Conservation (phyloP, 1,140 invertebrate genomes). For the Pemphigus obesinymphae region DNA sequence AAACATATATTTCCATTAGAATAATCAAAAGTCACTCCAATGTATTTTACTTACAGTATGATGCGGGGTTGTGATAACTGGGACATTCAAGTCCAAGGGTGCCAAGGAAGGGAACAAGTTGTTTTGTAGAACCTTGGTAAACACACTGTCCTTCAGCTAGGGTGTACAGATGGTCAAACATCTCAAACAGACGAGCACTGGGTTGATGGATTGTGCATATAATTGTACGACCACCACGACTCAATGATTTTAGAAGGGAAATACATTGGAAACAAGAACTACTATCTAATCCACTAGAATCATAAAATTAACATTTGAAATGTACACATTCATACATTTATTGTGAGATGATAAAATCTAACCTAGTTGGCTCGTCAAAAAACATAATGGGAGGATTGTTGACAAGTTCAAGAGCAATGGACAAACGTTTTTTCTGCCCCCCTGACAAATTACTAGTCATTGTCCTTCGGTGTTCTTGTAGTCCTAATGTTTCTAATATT, state of each 20-base stretch:
- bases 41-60: constrained; percentile 69
- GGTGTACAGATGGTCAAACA: constrained; percentile 92
- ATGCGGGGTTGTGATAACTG: constrained; percentile 90
- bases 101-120: constrained; percentile 76
- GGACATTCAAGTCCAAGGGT: constrained; percentile 78
- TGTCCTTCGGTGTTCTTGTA: constrained; percentile 79
- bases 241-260: constrained; percentile 71
- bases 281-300: constrained; percentile 81
- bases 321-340: background rate
- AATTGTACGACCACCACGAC: constrained; percentile 81
- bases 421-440: constrained; percentile 92
- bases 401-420: constrained; percentile 91
- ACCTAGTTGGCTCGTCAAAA: constrained; percentile 93
- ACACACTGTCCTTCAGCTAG: constrained; percentile 81
- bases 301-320: constrained; percentile 35
- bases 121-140: constrained; percentile 71
- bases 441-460: constrained; percentile 87
- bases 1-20: constrained; percentile 23
- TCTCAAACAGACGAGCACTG: constrained; percentile 88
- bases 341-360: constrained; percentile 9
- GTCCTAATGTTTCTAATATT: constrained; percentile 82
- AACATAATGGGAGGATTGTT: constrained; percentile 97
- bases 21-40: background rate
- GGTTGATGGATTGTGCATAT: constrained; percentile 97
- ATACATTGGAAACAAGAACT: constrained; percentile 85